These are phyloP conservation scores for Desmophyllum pertusum DNA, from an alignment of 92 coral and sea anemone species.

Conservation along the genomic window DNA sequence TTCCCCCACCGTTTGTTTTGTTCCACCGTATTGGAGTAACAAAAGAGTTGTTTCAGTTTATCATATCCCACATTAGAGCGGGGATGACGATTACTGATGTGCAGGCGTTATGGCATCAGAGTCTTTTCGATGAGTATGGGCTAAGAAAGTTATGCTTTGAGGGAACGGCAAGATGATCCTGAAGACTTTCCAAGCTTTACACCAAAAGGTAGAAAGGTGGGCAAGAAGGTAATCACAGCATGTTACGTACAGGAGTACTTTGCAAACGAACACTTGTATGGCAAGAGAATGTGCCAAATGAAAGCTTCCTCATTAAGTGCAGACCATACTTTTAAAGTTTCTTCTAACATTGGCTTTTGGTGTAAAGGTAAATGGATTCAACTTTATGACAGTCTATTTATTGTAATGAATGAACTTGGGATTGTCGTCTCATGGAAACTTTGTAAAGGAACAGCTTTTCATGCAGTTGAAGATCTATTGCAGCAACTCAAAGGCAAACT, in stretches of 20 bases:
- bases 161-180: background rate
- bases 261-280: conserved; percentile 44
- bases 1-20: conserved; percentile 43
- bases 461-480: conserved; percentile 32
- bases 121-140: conserved; percentile 54
- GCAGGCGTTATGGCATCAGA: conserved; percentile 57
- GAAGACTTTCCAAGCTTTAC: conserved; percentile 37
- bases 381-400: conserved; percentile 49
- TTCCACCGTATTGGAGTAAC: conserved; percentile 55
- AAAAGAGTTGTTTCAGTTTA: conserved; percentile 30
- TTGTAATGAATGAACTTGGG: conserved; percentile 55
- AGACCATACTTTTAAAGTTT: conserved; percentile 43
- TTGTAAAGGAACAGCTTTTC: conserved; percentile 49
- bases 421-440: conserved; percentile 41
- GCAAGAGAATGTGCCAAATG: conserved; percentile 53
- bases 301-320: conserved; percentile 45
- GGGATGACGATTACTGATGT: conserved; percentile 57
- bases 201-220: conserved; percentile 36
- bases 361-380: conserved; percentile 37
- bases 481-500: conserved; percentile 39
- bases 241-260: conserved; percentile 45
- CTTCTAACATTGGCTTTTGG: conserved; percentile 54
- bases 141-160: conserved; percentile 23
- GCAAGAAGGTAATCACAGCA: conserved; percentile 27
- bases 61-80: conserved; percentile 46